Evolutionary conservation across 2,113 vertebrate genomes (phyloP).

Genomic region (Silurus asotus): DNA sequence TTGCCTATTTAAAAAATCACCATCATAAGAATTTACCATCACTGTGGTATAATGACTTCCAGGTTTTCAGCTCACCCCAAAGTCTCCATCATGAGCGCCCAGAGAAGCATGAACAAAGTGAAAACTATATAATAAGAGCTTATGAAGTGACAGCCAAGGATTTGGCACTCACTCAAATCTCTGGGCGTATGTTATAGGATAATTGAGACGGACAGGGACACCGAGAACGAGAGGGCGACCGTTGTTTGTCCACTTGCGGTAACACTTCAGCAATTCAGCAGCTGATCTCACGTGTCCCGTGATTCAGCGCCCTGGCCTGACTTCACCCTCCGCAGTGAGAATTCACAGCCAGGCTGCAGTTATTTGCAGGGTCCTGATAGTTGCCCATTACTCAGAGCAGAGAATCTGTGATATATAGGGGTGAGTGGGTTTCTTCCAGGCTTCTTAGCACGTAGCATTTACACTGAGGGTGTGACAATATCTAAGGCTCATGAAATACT

Average conservation of each 20-base stretch:
- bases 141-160: not conserved
- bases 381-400: not conserved
- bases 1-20: not conserved
- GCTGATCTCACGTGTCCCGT: slow-evolving; percentile 25
- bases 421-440: slow-evolving; percentile 15
- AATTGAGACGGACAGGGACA: not conserved
- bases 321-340: slow-evolving; percentile 32
- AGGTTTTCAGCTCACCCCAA: not conserved
- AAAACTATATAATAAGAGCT: not conserved
- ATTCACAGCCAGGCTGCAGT: slow-evolving; percentile 39
- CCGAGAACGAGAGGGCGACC: slow-evolving; percentile 4
- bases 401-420: not conserved
- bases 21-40: not conserved
- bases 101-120: not conserved
- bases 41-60: not conserved
- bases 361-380: slow-evolving; percentile 28
- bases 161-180: not conserved
- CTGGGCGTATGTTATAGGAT: not conserved
- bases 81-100: not conserved
- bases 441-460: not conserved
- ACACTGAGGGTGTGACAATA: not conserved
- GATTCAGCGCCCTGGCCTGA: slow-evolving; percentile 19
- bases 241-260: slow-evolving; percentile 2
- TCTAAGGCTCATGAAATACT: not conserved
- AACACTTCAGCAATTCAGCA: slow-evolving; percentile 32